These are phyloP conservation scores for Spatulosminthurus flaviceps DNA, from an alignment of 2,888 invertebrate species.

Conservation along the genomic window DNA sequence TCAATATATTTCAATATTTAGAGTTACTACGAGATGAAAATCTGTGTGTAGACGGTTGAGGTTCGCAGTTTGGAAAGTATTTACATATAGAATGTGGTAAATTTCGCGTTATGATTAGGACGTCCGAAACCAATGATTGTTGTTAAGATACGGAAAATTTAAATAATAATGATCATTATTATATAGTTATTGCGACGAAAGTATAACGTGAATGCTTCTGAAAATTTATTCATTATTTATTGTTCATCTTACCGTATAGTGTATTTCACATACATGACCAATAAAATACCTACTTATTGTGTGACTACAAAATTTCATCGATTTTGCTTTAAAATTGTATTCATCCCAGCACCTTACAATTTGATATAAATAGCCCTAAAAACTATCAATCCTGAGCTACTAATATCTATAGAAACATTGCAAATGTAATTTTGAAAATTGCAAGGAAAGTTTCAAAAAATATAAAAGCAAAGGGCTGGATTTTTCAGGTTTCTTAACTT, in stretches of 20 bases:
- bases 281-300: constrained; percentile 18
- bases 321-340: no score
- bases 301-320: constrained; percentile 1
- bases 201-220: background rate
- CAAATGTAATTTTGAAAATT: no score
- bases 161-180: background rate
- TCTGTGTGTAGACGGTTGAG: background rate
- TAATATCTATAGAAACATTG: no score
- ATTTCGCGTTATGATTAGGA: background rate
- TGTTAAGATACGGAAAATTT: background rate
- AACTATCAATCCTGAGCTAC: no score
- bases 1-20: background rate
- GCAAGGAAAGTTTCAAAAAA: no score
- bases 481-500: no score
- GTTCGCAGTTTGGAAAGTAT: background rate
- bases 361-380: no score
- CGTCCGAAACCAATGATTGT: constrained; percentile 3
- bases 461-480: no score
- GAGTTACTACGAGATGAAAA: background rate
- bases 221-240: constrained; percentile 12
- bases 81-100: background rate
- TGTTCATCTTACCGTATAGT: background rate
- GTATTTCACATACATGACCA: background rate
- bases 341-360: no score
- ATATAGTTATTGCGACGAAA: background rate